Percentiles rank a stretch among this genome's conserved stretches.
Evolutionary conservation across 2,888 invertebrate species (phyloP).

Genomic region (Apeira syringaria): DNA sequence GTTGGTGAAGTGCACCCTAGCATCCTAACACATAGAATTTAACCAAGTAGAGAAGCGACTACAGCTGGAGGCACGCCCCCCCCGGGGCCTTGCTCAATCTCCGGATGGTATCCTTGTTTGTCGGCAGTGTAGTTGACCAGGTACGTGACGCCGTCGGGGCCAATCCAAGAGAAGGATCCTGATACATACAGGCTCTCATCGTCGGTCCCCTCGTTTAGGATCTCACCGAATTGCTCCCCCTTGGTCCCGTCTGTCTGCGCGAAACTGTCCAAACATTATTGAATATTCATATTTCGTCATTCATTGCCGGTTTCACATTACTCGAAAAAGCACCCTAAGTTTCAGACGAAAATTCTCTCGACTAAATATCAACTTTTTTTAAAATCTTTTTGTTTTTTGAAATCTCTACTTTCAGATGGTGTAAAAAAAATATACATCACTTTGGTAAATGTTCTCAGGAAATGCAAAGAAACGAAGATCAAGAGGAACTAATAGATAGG

Average conservation of each 20-base stretch:
- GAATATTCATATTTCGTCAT: not conserved
- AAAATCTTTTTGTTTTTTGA: no score
- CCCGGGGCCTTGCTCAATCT: conserved; percentile 52
- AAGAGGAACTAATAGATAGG: no score
- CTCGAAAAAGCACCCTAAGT: not conserved
- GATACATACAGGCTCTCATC: conserved; percentile 65
- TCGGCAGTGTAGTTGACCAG: conserved; percentile 78
- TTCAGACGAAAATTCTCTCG: not conserved
- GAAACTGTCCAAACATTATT: conserved; percentile 10
- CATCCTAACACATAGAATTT: not conserved
- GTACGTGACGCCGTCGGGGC: conserved; percentile 69
- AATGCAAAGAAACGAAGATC: no score
- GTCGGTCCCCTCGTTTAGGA: conserved; percentile 69
- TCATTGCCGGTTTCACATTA: no score
- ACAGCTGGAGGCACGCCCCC: conserved; percentile 54
- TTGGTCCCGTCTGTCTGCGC: conserved; percentile 23
- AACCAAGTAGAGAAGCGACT: conserved; percentile 44
- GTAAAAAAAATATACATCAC: no score
- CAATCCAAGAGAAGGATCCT: conserved; percentile 74
- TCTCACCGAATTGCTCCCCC: conserved; percentile 58
- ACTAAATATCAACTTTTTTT: no score
- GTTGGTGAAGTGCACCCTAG: no score
- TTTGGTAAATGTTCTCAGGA: no score
- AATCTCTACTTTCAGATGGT: no score
- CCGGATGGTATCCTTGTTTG: conserved; percentile 52